Conservation (phyloP, 2,888 invertebrate genomes). For the Sycophila texana region DNA sequence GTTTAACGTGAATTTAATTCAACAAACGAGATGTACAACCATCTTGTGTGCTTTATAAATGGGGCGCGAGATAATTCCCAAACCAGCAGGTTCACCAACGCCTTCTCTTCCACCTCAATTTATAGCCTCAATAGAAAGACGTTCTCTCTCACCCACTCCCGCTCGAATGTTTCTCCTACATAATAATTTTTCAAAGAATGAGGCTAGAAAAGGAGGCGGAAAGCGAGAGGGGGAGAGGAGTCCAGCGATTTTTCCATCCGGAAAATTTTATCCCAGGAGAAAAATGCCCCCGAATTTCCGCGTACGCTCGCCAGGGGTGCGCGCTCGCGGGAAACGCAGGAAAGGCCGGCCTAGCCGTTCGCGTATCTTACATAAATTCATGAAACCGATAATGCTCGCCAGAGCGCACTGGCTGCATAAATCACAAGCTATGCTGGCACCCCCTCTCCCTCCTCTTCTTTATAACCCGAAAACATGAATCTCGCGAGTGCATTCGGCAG, state of each 20-base stretch:
- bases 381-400: conserved; percentile 55
- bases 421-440: conserved; percentile 23
- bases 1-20: no score
- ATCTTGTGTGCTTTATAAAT: no score
- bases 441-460: not conserved
- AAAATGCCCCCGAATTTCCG: conserved; percentile 44
- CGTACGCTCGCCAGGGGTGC: not conserved
- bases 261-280: conserved; percentile 48
- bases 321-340: not conserved
- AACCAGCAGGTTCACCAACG: conserved; percentile 24
- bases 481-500: conserved; percentile 48
- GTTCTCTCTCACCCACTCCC: conserved; percentile 2
- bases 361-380: conserved; percentile 57
- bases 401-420: conserved; percentile 55
- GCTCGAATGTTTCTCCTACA: conserved; percentile 11
- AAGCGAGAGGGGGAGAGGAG: not conserved
- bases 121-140: conserved; percentile 16
- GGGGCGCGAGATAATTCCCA: conserved; percentile 12
- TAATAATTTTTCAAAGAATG: conserved; percentile 48
- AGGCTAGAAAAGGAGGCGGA: not conserved
- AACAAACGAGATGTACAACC: no score
- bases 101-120: not conserved
- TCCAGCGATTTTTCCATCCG: conserved; percentile 44
- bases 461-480: conserved; percentile 37
- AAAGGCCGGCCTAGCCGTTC: not conserved